These are phyloP conservation scores for Parnassius glacialis DNA, from an alignment of 2,888 invertebrate species.

Conservation along the genomic window DNA sequence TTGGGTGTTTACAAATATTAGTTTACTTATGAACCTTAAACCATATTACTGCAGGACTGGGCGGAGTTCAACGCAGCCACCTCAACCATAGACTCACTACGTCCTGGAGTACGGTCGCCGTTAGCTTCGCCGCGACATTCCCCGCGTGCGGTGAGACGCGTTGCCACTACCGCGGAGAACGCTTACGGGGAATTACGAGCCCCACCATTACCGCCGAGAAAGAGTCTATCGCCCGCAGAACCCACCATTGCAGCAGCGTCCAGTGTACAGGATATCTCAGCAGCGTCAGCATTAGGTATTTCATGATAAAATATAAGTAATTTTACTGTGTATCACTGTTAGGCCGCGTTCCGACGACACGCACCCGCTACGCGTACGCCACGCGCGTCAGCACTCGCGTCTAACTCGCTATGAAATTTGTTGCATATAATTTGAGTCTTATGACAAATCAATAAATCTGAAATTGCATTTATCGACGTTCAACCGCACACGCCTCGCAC, in stretches of 20 bases:
- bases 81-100: slow-evolving; percentile 80
- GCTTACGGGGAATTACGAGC: slow-evolving; percentile 70
- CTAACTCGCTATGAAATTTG: no score
- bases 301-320: no score
- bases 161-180: slow-evolving; percentile 50
- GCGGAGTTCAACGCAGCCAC: slow-evolving; percentile 84
- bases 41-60: slow-evolving; percentile 70
- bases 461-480: no score
- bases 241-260: slow-evolving; percentile 56
- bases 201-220: slow-evolving; percentile 80
- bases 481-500: no score
- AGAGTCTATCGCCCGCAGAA: slow-evolving; percentile 76
- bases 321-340: no score
- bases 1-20: no score
- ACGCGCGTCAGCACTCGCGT: no score
- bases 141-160: slow-evolving; percentile 36
- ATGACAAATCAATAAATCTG: no score
- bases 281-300: slow-evolving; percentile 53
- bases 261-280: slow-evolving; percentile 68
- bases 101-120: slow-evolving; percentile 75
- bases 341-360: no score
- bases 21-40: no score
- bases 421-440: no score
- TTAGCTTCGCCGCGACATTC: slow-evolving; percentile 80
- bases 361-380: no score